Evolutionary conservation across 2,797 vertebrate genomes (phyloP).

Genomic region (Naso thynnoides): DNA sequence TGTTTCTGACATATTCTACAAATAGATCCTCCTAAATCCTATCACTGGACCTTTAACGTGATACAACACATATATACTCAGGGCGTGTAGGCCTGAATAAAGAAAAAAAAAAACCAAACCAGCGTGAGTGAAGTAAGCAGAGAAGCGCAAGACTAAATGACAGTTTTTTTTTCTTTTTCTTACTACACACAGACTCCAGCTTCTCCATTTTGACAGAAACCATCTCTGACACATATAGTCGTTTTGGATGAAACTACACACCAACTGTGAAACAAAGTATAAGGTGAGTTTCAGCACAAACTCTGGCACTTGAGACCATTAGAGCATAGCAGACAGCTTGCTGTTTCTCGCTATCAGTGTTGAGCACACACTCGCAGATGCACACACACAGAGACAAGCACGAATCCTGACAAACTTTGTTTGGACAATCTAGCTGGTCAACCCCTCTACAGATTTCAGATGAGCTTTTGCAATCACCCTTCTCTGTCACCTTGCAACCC

Average conservation of each 20-base stretch:
- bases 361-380: background rate
- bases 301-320: conserved; percentile 41
- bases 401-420: conserved; percentile 27
- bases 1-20: too few relatives aligned
- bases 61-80: background rate
- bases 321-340: conserved; percentile 36
- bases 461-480: conserved; percentile 52
- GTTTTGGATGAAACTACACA: conserved; percentile 25
- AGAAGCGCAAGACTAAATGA: background rate
- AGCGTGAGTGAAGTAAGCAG: background rate
- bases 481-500: conserved; percentile 50
- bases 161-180: conserved; percentile 11
- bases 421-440: conserved; percentile 48
- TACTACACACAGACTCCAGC: conserved; percentile 14
- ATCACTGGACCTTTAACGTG: too few relatives aligned
- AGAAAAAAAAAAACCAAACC: too few relatives aligned
- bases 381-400: background rate
- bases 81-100: too few relatives aligned
- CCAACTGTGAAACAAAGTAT: conserved; percentile 43
- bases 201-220: conserved; percentile 27
- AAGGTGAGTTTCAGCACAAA: conserved; percentile 13
- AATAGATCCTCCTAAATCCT: too few relatives aligned
- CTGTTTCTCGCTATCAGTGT: conserved; percentile 35
- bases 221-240: conserved; percentile 12
- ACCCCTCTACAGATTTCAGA: conserved; percentile 50